Base-by-base conservation (phyloP, 1,140 invertebrate species). In the Ceratosolen fusciceps region DNA sequence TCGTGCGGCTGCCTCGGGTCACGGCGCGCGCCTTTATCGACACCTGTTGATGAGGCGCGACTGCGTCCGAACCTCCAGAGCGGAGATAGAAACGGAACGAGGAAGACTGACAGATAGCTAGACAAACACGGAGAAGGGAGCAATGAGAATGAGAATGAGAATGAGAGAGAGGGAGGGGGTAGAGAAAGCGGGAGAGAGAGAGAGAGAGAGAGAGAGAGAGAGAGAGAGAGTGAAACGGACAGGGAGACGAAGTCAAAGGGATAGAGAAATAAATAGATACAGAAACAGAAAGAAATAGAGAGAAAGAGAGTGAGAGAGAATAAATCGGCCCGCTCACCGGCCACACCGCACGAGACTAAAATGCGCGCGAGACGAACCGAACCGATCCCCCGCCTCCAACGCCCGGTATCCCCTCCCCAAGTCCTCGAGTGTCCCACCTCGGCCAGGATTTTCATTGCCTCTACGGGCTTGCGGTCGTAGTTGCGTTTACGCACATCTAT, bases 311-410 rank as follows among this genome's bases (percentile, higher is more conserved):
- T 14, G 21, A n/a, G 19, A n/a, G 24, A 29, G 47, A 21, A 19
- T 9, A 29, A 47, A 52, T 1, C 68, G 68, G 47, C 43, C 68
- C 68, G 60, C 58, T 60, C 43, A 65, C 60, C 65, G 73, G 39
- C 60, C 58, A 47, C 60, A 49, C 58, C 60, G 60, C 73, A 43
- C 60, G 58, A 56, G 73, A 75, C 73, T 75, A 75, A 74, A 75
- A 31, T n/a, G 58, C 73, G 73, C 73, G 58, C 24, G 37, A 34
- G 73, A 60, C 52, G 34, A 62, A 39, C 56, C 34, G 54, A 21
- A 24, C 37, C 34, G 52, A 56, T 29, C 72, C 21, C 31, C 71
- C 49, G 26, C 54, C 71, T 58, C 52, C 19, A 19, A 21, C 21
- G n/a, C 34, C 24, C 43, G 5, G n/a, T 26, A 29, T 29, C 31